Evolutionary conservation across 2,113 vertebrate genomes (phyloP).

Genomic region (Litocranius walleri): DNA sequence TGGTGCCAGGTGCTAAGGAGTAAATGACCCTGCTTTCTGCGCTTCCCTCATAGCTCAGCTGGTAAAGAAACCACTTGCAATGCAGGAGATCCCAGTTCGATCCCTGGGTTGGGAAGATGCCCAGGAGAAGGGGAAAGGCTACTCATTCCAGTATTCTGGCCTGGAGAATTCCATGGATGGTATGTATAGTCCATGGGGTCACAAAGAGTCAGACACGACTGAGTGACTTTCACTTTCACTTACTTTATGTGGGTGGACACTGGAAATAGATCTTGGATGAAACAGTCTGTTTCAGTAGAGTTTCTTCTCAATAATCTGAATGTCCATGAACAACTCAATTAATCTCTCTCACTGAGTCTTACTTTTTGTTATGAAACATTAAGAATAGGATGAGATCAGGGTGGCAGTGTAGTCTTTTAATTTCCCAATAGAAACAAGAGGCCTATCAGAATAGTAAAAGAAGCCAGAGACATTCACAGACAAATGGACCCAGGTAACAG

Average conservation of each 20-base stretch:
- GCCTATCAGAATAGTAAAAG: neutral
- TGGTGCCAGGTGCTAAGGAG: neutral
- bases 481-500: neutral
- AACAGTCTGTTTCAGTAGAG: neutral
- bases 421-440: neutral
- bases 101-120: neutral
- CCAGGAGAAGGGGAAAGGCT: neutral
- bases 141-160: neutral
- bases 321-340: neutral
- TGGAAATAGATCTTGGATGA: neutral
- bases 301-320: neutral
- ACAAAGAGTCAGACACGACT: accelerated
- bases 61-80: neutral
- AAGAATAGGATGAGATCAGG: neutral
- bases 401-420: neutral
- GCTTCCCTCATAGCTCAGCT: neutral
- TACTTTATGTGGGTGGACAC: neutral
- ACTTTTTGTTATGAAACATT: neutral
- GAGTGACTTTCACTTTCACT: neutral
- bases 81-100: neutral
- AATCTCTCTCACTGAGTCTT: neutral
- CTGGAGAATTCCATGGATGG: neutral
- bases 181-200: neutral
- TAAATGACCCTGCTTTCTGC: neutral
- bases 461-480: neutral